Percentiles rank a stretch among this genome's conserved stretches.
Conservation (phyloP, 2,797 vertebrate species). For the Sebastes reedi region DNA sequence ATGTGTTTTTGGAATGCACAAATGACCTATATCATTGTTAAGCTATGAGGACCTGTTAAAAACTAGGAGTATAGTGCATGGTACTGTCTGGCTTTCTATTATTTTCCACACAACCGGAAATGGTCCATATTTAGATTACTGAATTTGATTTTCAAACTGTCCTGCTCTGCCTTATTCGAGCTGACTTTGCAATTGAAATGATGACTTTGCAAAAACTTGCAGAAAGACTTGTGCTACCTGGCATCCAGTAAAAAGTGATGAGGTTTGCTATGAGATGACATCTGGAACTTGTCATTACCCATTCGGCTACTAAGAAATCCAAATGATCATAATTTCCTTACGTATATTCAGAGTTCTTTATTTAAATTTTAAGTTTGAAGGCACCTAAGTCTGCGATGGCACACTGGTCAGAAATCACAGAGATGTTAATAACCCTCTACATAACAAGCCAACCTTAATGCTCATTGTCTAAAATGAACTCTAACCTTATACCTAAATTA, state of each 20-base stretch:
- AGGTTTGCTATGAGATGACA: conserved; percentile 21
- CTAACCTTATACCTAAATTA: neutral
- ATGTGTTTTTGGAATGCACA: neutral
- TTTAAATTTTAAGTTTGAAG: neutral
- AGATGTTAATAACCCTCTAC: neutral
- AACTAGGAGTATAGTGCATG: neutral
- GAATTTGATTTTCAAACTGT: conserved; percentile 19
- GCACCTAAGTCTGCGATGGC: neutral
- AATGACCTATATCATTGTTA: neutral
- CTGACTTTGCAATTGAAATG: conserved; percentile 46
- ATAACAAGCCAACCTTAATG: neutral
- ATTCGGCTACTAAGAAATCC: neutral
- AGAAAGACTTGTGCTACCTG: neutral
- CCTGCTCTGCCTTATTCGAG: conserved; percentile 18
- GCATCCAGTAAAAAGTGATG: conserved; percentile 18
- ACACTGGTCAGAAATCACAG: neutral
- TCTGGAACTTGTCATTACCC: conserved; percentile 3
- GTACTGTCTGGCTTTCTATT: neutral
- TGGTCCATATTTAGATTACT: conserved; percentile 1
- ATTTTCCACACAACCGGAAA: neutral
- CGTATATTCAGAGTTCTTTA: neutral
- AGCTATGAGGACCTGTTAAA: neutral
- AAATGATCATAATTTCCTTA: neutral
- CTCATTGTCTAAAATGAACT: neutral
- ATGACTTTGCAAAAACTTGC: conserved; percentile 38